These are phyloP conservation scores for Lagorchestes hirsutus DNA, from an alignment of 2,797 vertebrate genomes.

Conservation along the genomic window DNA sequence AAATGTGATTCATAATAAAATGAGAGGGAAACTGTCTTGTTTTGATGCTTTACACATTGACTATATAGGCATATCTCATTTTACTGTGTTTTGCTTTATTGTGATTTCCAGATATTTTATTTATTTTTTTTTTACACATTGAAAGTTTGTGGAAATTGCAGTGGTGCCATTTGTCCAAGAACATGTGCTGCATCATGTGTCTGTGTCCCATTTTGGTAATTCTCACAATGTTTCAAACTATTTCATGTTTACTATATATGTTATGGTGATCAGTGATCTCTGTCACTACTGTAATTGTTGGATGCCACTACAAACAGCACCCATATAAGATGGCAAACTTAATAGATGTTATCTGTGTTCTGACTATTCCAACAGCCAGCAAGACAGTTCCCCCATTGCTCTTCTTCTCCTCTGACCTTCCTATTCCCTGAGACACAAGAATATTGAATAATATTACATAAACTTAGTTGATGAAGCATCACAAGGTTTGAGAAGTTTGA, in stretches of 20 bases:
- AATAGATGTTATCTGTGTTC: not conserved
- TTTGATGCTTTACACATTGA: not conserved
- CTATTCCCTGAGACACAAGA: not conserved
- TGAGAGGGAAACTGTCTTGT: constrained; percentile 3
- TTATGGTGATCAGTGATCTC: not conserved
- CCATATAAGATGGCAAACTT: not conserved
- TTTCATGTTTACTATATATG: not conserved
- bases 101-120: not conserved
- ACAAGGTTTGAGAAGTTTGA: not conserved
- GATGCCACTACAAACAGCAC: not conserved
- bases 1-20: constrained; percentile 60
- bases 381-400: not conserved
- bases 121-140: not conserved
- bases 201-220: not conserved
- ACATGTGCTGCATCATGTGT: not conserved
- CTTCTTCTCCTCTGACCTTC: not conserved
- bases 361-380: not conserved
- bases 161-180: not conserved
- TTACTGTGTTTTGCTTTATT: not conserved
- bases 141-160: not conserved
- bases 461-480: not conserved
- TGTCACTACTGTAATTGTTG: not conserved
- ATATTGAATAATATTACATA: not conserved
- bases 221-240: not conserved
- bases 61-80: not conserved